These are phyloP conservation scores for Sylvilagus floridanus DNA, from an alignment of 2,797 vertebrate genomes.

Conservation along the genomic window DNA sequence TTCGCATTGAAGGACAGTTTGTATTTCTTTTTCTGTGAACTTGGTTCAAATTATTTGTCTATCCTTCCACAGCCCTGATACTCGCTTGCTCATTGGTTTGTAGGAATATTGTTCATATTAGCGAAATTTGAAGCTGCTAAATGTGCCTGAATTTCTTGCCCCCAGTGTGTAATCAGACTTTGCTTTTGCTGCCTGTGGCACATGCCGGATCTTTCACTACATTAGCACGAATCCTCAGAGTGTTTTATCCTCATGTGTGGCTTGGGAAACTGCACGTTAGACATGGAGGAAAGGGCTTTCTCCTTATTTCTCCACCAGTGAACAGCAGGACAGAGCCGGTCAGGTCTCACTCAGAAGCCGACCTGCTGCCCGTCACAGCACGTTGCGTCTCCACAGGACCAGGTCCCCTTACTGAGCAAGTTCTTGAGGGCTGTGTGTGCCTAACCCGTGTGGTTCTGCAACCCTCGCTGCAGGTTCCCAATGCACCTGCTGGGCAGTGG, in stretches of 20 bases:
- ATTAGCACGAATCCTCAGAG: not conserved
- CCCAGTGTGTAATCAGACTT: not conserved
- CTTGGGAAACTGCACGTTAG: not conserved
- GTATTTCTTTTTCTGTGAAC: not conserved
- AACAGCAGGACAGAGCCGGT: not conserved
- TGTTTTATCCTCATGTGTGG: not conserved
- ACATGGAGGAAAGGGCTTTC: not conserved
- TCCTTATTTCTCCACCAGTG: not conserved
- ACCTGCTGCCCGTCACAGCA: not conserved
- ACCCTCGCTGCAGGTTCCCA: not conserved
- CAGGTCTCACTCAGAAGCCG: not conserved
- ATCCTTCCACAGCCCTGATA: not conserved
- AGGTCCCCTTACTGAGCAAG: not conserved
- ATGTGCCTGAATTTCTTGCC: not conserved
- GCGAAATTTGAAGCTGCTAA: not conserved
- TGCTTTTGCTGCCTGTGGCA: not conserved
- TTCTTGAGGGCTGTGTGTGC: not conserved
- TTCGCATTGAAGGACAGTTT: not conserved
- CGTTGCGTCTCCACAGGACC: not conserved
- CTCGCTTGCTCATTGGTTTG: not conserved
- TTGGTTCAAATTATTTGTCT: not conserved
- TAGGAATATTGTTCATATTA: slow-evolving; percentile 11
- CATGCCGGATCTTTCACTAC: not conserved
- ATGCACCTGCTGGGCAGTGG: not conserved
- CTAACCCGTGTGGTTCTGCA: not conserved